Conservation (phyloP, 2,888 invertebrate species). For the Cylindroiulus punctatus region DNA sequence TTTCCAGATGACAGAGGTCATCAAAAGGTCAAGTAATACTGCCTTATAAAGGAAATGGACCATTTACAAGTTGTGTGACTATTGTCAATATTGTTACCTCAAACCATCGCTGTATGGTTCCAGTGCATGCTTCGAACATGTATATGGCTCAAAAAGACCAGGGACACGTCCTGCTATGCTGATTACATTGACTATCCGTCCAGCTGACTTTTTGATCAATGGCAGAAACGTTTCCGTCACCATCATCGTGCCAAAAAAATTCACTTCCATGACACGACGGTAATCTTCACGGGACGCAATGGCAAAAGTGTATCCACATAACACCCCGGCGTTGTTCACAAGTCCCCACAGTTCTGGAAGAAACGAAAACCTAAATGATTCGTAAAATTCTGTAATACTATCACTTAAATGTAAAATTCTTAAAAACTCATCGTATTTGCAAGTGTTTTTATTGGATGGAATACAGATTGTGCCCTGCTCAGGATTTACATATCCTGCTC, state of each 20-base stretch:
- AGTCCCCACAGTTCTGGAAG: slow-evolving; percentile 49
- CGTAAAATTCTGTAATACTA: too few species aligned
- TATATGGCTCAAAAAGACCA: neutral
- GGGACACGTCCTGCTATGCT: slow-evolving; percentile 19
- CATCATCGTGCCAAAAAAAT: slow-evolving; percentile 39
- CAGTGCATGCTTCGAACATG: slow-evolving; percentile 40
- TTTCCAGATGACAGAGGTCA: too few species aligned
- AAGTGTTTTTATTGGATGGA: too few species aligned
- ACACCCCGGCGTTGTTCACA: slow-evolving; percentile 42
- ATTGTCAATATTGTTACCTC: slow-evolving; percentile 4
- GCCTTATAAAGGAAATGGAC: too few species aligned
- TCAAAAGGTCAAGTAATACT: too few species aligned
- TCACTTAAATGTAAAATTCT: too few species aligned
- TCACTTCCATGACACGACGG: slow-evolving; percentile 47
- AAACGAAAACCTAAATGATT: too few species aligned
- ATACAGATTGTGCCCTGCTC: too few species aligned
- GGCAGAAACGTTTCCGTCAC: slow-evolving; percentile 49
- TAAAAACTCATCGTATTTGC: too few species aligned
- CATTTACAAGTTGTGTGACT: too few species aligned
- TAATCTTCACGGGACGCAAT: slow-evolving; percentile 1
- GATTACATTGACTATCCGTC: slow-evolving; percentile 38
- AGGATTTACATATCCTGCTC: too few species aligned
- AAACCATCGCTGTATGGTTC: slow-evolving; percentile 25
- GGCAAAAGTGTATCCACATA: neutral
- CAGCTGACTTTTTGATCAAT: slow-evolving; percentile 37